Evolutionary conservation across 2,888 invertebrate genomes (phyloP).

Genomic region (Linnaemya vulpina): DNA sequence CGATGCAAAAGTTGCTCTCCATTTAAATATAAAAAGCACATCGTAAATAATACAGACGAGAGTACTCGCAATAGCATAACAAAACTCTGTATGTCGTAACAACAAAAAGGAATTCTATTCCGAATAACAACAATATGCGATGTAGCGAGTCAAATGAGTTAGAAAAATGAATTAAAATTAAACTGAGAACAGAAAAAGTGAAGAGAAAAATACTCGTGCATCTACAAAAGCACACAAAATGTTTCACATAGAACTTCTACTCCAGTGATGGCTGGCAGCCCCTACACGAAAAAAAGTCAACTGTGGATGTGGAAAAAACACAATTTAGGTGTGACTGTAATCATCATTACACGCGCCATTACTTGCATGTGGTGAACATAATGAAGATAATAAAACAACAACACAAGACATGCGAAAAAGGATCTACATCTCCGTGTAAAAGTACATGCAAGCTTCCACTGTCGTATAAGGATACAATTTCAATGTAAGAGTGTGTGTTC

Average conservation of each 20-base stretch:
- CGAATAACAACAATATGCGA: conserved; percentile 62
- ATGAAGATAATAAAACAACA: conserved; percentile 52
- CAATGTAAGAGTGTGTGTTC: not conserved
- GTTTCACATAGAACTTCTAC: conserved; percentile 12
- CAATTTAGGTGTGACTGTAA: conserved; percentile 64
- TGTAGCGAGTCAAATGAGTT: conserved; percentile 58
- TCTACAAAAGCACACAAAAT: not conserved
- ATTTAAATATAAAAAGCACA: not conserved
- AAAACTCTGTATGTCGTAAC: not conserved
- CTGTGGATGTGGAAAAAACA: conserved; percentile 25
- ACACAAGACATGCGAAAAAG: not conserved
- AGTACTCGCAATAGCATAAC: not conserved
- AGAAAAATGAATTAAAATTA: conserved; percentile 45
- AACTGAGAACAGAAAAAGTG: conserved; percentile 3
- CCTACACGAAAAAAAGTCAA: conserved; percentile 32
- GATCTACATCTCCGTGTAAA: conserved; percentile 33
- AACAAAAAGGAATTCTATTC: conserved; percentile 19
- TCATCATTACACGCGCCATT: conserved; percentile 68
- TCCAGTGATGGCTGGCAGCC: conserved; percentile 37
- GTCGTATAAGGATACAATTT: not conserved
- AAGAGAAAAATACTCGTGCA: conserved; percentile 28
- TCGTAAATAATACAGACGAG: not conserved
- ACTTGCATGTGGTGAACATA: conserved; percentile 67
- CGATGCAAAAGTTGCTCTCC: too few species aligned
- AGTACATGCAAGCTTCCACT: not conserved